Conservation (phyloP, 2,888 invertebrate species). For the Nomada lathburiana region DNA sequence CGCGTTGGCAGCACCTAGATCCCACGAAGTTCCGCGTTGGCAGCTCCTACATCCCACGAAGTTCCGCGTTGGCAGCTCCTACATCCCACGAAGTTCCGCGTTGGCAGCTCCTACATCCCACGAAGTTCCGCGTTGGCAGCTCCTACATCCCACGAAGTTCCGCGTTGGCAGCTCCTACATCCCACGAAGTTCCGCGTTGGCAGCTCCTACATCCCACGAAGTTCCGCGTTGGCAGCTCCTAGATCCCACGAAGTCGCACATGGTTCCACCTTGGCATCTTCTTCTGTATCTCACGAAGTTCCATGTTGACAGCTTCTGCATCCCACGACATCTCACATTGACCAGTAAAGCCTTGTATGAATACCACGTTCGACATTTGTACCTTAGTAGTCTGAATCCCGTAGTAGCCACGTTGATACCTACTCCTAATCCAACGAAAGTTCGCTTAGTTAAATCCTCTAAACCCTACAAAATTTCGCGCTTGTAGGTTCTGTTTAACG, state of each 20-base stretch:
- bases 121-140: no score
- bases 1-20: no score
- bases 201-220: not conserved
- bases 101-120: no score
- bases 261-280: no score
- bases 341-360: not conserved
- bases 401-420: no score
- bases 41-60: no score
- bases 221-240: slow-evolving; percentile 5
- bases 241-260: not conserved
- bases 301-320: not conserved
- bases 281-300: not conserved
- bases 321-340: not conserved
- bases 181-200: not conserved
- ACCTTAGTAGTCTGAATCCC: no score
- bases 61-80: no score
- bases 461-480: not conserved
- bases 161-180: not conserved
- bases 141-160: not conserved
- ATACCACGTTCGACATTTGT: not conserved
- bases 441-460: not conserved
- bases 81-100: no score
- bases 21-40: no score
- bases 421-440: no score
- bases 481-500: not conserved